Percentiles rank a stretch among this genome's conserved stretches.
Conservation (phyloP, 53 echinoderm and acorn worm species). For the Pentamera pediparva region DNA sequence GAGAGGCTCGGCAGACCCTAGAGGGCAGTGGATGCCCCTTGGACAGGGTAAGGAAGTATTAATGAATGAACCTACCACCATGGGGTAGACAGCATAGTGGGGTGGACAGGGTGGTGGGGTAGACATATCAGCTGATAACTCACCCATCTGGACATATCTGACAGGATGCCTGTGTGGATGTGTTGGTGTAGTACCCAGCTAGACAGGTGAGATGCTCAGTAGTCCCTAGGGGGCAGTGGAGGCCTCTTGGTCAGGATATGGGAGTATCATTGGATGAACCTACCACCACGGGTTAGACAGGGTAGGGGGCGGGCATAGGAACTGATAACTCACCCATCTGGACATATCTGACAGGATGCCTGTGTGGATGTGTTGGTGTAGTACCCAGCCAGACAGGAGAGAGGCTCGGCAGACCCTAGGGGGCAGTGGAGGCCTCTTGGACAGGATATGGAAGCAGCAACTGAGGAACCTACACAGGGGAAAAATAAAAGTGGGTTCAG, state of each 20-base stretch:
- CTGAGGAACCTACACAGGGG: conserved; percentile 51
- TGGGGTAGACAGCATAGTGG: too few relatives aligned
- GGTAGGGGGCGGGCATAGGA: too few relatives aligned
- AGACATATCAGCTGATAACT: too few relatives aligned
- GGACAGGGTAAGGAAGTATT: too few relatives aligned
- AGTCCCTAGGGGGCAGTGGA: conserved; percentile 82
- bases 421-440: conserved; percentile 97
- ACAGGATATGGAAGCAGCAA: conserved; percentile 69
- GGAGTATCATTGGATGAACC: too few relatives aligned
- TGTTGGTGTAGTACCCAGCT: conserved; percentile 76
- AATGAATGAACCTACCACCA: too few relatives aligned
- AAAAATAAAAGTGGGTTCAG: too few relatives aligned
- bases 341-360: conserved; percentile 69
- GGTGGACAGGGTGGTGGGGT: too few relatives aligned
- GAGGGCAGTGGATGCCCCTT: too few relatives aligned
- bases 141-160: conserved; percentile 85
- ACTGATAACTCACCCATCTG: conserved; percentile 60
- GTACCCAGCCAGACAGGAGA: conserved; percentile 67
- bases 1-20: too few relatives aligned
- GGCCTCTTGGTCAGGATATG: conserved; percentile 92
- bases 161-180: conserved; percentile 67
- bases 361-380: conserved; percentile 85
- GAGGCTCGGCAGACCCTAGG: conserved; percentile 67
- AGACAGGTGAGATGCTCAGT: conserved; percentile 69
- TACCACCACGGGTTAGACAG: too few relatives aligned